These are phyloP conservation scores for Drosophila lini DNA, from an alignment of 1,140 invertebrate species.

Conservation along the genomic window DNA sequence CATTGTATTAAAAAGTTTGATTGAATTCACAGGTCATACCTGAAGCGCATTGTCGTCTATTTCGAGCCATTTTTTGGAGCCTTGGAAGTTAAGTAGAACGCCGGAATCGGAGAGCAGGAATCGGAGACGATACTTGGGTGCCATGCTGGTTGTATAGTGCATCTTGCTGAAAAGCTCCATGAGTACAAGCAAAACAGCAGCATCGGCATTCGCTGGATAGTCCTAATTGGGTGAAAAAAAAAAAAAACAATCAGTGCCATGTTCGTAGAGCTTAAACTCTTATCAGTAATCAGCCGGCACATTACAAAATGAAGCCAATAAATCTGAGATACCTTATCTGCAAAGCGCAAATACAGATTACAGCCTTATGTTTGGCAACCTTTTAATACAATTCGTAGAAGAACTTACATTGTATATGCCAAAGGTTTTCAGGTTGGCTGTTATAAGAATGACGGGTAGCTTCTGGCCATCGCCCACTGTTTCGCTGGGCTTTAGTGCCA, in stretches of 20 bases:
- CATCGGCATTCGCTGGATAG: slow-evolving; percentile 87
- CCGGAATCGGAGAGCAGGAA: slow-evolving; percentile 97
- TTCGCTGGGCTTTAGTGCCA: slow-evolving; percentile 86
- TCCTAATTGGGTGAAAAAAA: slow-evolving; percentile 53
- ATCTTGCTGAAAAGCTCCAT: slow-evolving; percentile 95
- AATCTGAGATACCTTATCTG: slow-evolving; percentile 1
- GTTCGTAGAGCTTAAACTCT: background rate
- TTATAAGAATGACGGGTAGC: slow-evolving; percentile 93
- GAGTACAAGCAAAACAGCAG: slow-evolving; percentile 94
- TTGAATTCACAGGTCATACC: slow-evolving; percentile 85
- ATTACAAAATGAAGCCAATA: background rate
- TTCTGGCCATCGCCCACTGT: slow-evolving; percentile 91
- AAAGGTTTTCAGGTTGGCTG: slow-evolving; percentile 97
- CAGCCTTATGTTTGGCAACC: background rate
- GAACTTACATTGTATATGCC: slow-evolving; percentile 92
- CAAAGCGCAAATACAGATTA: background rate
- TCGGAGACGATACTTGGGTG: slow-evolving; percentile 94
- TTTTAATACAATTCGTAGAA: background rate
- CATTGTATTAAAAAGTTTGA: background rate
- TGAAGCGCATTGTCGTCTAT: slow-evolving; percentile 89
- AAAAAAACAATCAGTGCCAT: slow-evolving; percentile 1
- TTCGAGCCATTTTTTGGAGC: slow-evolving; percentile 96
- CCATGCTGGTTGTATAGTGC: slow-evolving; percentile 92
- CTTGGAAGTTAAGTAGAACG: slow-evolving; percentile 96
- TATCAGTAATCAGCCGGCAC: background rate